phyloP scores from a whole-genome alignment of 2,113 vertebrate species.

The Chauna torquata region DNA sequence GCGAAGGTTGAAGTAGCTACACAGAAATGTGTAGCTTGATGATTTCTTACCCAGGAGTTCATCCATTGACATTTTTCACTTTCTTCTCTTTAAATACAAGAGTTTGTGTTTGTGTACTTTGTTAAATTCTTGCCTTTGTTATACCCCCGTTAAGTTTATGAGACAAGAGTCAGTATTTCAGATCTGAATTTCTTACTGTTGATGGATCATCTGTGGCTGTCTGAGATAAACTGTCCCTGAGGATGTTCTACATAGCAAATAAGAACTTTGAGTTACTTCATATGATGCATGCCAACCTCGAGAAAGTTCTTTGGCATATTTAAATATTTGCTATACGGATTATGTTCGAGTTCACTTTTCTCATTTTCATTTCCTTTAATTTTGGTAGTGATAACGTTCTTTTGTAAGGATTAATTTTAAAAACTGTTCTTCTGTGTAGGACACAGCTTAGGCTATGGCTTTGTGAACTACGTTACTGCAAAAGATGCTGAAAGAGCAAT shows the following conservation, averaged over 20 bases:
- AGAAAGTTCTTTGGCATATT: not conserved
- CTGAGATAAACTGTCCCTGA: not conserved
- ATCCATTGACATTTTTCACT: fast-evolving
- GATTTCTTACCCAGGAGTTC: not conserved
- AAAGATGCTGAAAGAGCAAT: constrained; percentile 99
- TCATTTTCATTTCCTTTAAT: not conserved
- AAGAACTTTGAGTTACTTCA: not conserved
- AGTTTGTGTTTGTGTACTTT: not conserved
- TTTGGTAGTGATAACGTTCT: not conserved
- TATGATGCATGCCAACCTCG: not conserved
- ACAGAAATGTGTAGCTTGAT: not conserved
- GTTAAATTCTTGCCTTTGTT: not conserved
- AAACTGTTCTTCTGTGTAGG: constrained; percentile 81
- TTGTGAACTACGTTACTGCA: constrained; percentile 98
- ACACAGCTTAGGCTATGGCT: constrained; percentile 99
- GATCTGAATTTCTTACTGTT: not conserved
- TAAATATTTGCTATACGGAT: not conserved
- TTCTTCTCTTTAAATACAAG: not conserved
- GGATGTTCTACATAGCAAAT: not conserved
- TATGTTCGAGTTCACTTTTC: not conserved
- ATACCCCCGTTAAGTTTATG: not conserved
- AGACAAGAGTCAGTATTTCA: not conserved
- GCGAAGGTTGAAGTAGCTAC: not conserved
- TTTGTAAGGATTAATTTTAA: not conserved
- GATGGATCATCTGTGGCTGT: not conserved